Base-by-base conservation (phyloP, 1,140 invertebrate species). In the Drosophila ohnishii region DNA sequence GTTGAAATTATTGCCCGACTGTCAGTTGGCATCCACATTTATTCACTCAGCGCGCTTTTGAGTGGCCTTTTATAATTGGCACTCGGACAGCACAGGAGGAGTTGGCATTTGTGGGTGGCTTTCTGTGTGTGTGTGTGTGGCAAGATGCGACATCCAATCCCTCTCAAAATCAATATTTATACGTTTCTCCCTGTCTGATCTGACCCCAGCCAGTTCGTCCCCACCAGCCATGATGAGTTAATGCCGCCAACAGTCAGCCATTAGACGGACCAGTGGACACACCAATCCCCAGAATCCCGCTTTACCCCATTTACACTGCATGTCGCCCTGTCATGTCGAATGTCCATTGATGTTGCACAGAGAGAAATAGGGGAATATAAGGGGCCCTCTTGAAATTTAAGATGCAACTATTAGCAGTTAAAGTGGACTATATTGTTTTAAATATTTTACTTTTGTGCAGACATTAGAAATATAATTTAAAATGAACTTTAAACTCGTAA, bases 1-100 rank as follows among this genome's bases (percentile, higher is more conserved):
- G 84, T 65, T 83, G 79, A 86, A 87, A 87, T 86, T 86, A 86
- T 86, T 87, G 84, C 80, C 80, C 76, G 79, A 66, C 84, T 86
- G 83, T 83, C 83, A 70, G 60, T 64, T 80, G 66, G 66, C 79
- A 88, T 86, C 67, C 67, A 66, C 76, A 83, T 87, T 86, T 78
- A 82, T 86, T 86, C 75, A 81, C 74, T 78, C 78, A 65, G 47
- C 82, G 63, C 64, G 70, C 69, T 39, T 76, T 60, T 50, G 74
- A 70, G 57, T 77, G 74, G 75, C 47, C 75, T 78, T 78, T 78
- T 82, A 74, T 87, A 86, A 86, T 86, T 87, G 79, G 75, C 83
- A 76, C 67, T 57, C 37, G 77, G 67, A 47, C 35, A 37, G 61
- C 25, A 35, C 13, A 35, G 32, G 11, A 53, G 40, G 30, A 34